Conservation (phyloP, 92 coral and sea anemone genomes). For the Parazoanthus swiftii region DNA sequence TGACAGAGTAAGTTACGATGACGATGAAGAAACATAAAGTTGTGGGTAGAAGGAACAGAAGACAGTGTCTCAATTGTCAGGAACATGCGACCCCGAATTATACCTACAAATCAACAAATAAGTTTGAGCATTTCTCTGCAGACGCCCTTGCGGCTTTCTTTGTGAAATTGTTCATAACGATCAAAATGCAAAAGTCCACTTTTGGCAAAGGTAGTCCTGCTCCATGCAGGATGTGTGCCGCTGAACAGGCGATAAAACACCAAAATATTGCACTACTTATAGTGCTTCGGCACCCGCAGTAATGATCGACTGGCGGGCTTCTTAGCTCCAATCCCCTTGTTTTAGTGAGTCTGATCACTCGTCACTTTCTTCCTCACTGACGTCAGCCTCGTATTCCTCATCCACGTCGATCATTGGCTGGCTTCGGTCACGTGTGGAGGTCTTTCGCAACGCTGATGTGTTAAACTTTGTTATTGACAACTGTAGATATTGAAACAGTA, state of each 20-base stretch:
- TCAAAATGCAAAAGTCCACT: not conserved
- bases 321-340: constrained; percentile 12
- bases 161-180: not conserved
- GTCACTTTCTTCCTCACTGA: constrained; percentile 49
- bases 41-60: not conserved
- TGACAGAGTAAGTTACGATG: too few relatives aligned
- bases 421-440: constrained; percentile 59
- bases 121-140: too few relatives aligned
- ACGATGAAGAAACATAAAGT: not conserved
- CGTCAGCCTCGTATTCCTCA: constrained; percentile 47
- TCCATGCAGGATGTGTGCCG: not conserved
- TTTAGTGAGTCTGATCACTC: not conserved
- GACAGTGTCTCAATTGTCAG: not conserved
- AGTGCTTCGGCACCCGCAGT: too few relatives aligned
- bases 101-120: not conserved
- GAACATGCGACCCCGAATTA: not conserved
- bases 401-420: constrained; percentile 52
- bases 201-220: not conserved
- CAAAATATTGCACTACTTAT: not conserved
- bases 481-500: constrained; percentile 30
- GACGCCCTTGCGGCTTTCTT: not conserved
- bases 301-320: not conserved
- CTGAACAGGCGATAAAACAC: not conserved
- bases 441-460: constrained; percentile 54
- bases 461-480: constrained; percentile 60